These are phyloP conservation scores for Galleria mellonella DNA, from an alignment of 1,140 invertebrate species.

Conservation along the genomic window DNA sequence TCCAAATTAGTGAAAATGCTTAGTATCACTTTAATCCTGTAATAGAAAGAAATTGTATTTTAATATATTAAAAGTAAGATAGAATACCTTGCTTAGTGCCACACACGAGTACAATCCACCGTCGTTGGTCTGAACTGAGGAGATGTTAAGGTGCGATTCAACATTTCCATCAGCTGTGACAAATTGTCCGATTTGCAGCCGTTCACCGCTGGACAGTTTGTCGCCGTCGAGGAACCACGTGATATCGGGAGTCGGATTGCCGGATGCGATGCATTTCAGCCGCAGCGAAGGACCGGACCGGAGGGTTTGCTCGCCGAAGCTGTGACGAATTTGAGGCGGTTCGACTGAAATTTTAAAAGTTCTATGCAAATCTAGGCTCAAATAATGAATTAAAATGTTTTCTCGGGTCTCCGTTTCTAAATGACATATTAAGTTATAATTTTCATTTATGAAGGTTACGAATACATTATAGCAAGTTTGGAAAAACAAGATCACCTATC, in stretches of 20 bases:
- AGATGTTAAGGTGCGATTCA: slow-evolving; percentile 95
- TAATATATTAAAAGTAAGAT: no score
- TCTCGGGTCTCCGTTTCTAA: no score
- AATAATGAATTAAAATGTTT: no score
- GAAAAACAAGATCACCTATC: no score
- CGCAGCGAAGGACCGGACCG: slow-evolving; percentile 90
- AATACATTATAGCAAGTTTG: no score
- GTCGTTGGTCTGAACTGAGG: slow-evolving; percentile 92
- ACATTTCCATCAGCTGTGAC: slow-evolving; percentile 93
- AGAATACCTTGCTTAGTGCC: slow-evolving; percentile 87
- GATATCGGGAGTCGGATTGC: slow-evolving; percentile 96
- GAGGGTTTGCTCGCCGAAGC: slow-evolving; percentile 90
- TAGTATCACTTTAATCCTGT: no score
- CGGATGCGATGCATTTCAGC: slow-evolving; percentile 82
- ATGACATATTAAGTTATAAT: no score
- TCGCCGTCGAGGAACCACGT: slow-evolving; percentile 95
- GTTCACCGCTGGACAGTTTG: slow-evolving; percentile 86
- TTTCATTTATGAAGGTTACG: no score
- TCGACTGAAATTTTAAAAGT: slow-evolving; percentile 77
- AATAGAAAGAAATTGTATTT: no score
- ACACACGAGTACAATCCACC: slow-evolving; percentile 95
- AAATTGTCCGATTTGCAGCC: slow-evolving; percentile 87
- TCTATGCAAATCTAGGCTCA: no score
- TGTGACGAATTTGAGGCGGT: slow-evolving; percentile 89
- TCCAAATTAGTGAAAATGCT: no score